These are phyloP conservation scores for Ahaetulla prasina DNA, from an alignment of 2,113 vertebrate genomes.

Conservation along the genomic window DNA sequence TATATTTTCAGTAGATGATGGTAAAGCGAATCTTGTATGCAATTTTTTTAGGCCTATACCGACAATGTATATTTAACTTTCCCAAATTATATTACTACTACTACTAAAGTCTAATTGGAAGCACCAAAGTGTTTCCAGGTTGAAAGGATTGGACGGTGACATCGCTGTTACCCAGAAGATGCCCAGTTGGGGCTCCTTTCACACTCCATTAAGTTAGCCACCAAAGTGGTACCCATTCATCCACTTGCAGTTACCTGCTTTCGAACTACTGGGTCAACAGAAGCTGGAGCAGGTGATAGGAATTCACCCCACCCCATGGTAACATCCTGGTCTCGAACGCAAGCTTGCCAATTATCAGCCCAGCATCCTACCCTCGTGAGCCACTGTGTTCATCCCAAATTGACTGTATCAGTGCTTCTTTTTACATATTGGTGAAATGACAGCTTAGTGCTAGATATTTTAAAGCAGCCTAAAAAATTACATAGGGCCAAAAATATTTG, in stretches of 20 bases:
- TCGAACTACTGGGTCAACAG: not conserved
- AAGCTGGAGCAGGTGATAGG: not conserved
- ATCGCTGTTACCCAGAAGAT: not conserved
- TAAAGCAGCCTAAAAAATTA: not conserved
- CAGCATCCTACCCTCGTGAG: not conserved
- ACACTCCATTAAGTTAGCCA: not conserved
- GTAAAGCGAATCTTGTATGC: not conserved
- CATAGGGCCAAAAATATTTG: not conserved
- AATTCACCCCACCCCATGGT: not conserved
- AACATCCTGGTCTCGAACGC: not conserved
- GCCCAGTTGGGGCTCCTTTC: not conserved
- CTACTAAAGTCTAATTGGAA: not conserved
- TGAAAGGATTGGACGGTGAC: not conserved
- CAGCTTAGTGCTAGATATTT: not conserved
- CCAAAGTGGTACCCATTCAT: not conserved
- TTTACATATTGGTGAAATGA: not conserved
- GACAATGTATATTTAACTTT: not conserved
- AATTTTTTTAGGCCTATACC: not conserved
- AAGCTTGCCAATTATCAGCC: not conserved
- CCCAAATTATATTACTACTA: not conserved
- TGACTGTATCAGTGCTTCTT: not conserved
- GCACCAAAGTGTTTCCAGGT: not conserved
- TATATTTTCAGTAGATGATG: not conserved
- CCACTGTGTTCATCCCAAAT: not conserved
- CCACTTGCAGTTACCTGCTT: not conserved